Conservation (phyloP, 2,888 invertebrate species). For the Caenorhabditis sp. region DNA sequence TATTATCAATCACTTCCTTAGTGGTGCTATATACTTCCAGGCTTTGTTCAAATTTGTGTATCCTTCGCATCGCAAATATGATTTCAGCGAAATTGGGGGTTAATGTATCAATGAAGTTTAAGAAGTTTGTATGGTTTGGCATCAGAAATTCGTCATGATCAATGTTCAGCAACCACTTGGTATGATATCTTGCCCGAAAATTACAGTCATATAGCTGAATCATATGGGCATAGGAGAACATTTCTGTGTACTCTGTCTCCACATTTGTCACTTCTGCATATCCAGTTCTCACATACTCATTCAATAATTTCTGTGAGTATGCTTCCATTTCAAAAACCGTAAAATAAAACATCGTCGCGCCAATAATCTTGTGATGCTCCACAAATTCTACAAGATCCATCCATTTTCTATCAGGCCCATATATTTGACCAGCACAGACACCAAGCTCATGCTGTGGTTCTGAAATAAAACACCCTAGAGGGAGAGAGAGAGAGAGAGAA, state of each 20-base stretch:
- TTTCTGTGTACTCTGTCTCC: slow-evolving; percentile 16
- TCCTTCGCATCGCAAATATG: background rate
- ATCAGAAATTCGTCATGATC: background rate
- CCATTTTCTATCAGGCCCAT: slow-evolving; percentile 22
- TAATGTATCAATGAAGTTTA: background rate
- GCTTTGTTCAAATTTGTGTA: background rate
- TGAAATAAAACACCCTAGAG: background rate
- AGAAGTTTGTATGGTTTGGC: background rate
- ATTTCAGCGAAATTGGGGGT: background rate
- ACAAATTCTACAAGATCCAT: slow-evolving; percentile 14
- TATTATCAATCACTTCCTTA: background rate
- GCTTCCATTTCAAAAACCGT: slow-evolving; percentile 20
- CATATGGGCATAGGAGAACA: slow-evolving; percentile 17
- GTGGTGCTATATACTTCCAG: background rate
- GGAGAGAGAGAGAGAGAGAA: too few species aligned
- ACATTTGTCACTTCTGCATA: slow-evolving; percentile 18
- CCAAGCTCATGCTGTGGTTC: slow-evolving; percentile 22
- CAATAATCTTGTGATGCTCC: slow-evolving; percentile 20
- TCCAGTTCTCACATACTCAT: slow-evolving; percentile 16
- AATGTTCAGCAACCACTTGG: background rate
- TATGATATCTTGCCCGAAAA: background rate
- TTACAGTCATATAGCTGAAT: slow-evolving; percentile 12
- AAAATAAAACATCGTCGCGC: slow-evolving; percentile 19
- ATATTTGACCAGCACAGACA: slow-evolving; percentile 22
- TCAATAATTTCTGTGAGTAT: slow-evolving; percentile 6